Evolutionary conservation across 1,140 invertebrate species (phyloP).

Genomic region (Bombyx mori): DNA sequence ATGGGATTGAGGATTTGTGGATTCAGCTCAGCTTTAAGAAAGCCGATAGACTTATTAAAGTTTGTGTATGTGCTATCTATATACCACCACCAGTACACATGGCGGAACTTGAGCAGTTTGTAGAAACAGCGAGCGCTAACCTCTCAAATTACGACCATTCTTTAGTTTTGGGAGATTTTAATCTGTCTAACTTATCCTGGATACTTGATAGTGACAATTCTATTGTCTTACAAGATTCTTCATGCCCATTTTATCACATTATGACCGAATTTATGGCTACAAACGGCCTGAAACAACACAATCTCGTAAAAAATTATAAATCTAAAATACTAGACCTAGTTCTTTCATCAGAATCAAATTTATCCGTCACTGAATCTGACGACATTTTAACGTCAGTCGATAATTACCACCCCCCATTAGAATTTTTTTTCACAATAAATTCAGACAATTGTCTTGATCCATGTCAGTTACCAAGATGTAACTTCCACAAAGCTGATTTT

Average conservation of each 20-base stretch:
- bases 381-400: too few species aligned
- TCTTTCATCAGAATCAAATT: neutral
- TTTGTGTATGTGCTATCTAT: constrained; percentile 12
- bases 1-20: constrained; percentile 20
- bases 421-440: neutral
- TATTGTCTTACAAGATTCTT: neutral
- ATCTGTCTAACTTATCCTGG: constrained; percentile 5
- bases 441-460: neutral
- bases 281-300: constrained; percentile 1
- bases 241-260: neutral
- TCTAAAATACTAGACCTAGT: neutral
- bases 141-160: neutral
- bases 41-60: constrained; percentile 2
- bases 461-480: neutral
- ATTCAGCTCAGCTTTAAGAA: constrained; percentile 3
- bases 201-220: neutral
- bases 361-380: too few species aligned
- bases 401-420: neutral
- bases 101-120: neutral
- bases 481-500: neutral
- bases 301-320: neutral
- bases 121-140: constrained; percentile 4
- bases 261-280: neutral
- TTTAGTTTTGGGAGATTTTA: constrained; percentile 10
- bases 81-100: constrained; percentile 9